Base-by-base conservation (phyloP, 37 sponge, comb jelly and placozoan species). In the Halisarca cf. caerulea region DNA sequence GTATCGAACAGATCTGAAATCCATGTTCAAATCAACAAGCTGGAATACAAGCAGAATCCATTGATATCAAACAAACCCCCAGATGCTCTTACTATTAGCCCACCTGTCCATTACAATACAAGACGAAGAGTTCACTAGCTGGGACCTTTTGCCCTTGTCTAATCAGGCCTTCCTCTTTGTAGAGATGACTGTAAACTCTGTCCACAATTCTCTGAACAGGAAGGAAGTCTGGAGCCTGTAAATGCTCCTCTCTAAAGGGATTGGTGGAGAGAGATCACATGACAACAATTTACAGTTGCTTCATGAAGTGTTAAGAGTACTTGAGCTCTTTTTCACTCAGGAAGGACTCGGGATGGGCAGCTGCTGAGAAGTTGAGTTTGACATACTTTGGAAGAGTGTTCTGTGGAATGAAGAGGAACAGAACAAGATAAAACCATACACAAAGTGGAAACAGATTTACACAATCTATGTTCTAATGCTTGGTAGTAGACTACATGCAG, bases 1-100 rank as follows among this genome's bases (percentile, higher is more conserved):
- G 80, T 94, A 82, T 34, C 88, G 87, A 40, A 96, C 93, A 59
- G 96, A 94, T 69, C 99, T 87, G 75, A 98, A 70, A 72, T 98
- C 99, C 81, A 96, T 68, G 20, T 83, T 85, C 24, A 42, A 81
- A 70, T 94, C 91, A 20, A 98, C 71, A 23, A 91, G 85, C 96
- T 96, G 84, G 18, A 21, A 9, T 36, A 2, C 6, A 62, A 62
- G 44, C 25, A 24, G 41, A 0, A 4, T 24, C n/a, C 2, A 8
- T 43, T 17, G 2, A 8, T 74, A 9, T 74, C 18, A 23, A 2
- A 74, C 44, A 39, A 25, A n/a, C n/a, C n/a, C 43, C 42, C 42
- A 38, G 3, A 24, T 17, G 25, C 72, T 43, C 45, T 43, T 24
- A 68, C 17, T 68, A 68, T 32, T 7, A 74, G 45, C 80, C 59